Evolutionary conservation across 2,888 invertebrate genomes (phyloP).

Genomic region (Congeria kusceri): DNA sequence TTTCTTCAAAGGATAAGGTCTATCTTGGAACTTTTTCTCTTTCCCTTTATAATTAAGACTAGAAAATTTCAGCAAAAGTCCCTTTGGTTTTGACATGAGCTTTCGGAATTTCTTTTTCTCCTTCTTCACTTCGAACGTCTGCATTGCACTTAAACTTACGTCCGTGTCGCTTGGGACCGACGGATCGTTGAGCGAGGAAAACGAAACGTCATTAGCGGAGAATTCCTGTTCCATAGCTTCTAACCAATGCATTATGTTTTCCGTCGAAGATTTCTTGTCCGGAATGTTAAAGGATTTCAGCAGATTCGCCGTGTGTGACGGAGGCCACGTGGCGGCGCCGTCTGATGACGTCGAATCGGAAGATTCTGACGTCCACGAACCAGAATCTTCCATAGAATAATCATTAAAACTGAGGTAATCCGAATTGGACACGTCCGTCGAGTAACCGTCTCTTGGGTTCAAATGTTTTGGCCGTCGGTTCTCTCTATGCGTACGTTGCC

Average conservation of each 20-base stretch:
- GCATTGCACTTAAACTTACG: conserved; percentile 59
- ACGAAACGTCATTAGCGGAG: conserved; percentile 46
- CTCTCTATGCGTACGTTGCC: conserved; percentile 2
- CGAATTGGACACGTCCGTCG: conserved; percentile 67
- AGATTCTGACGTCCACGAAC: conserved; percentile 53
- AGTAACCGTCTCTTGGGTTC: conserved; percentile 50
- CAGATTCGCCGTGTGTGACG: conserved; percentile 61
- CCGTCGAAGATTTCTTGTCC: conserved; percentile 63
- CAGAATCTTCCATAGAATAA: conserved; percentile 55
- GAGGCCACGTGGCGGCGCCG: conserved; percentile 70
- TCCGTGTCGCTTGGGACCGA: conserved; percentile 55
- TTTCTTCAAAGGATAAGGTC: conserved; percentile 57
- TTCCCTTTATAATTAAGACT: conserved; percentile 64
- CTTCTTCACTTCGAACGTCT: conserved; percentile 58
- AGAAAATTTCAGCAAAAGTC: conserved; percentile 56
- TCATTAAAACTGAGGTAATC: conserved; percentile 64
- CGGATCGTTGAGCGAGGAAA: conserved; percentile 47
- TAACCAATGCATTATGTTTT: conserved; percentile 69
- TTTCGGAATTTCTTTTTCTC: conserved; percentile 51
- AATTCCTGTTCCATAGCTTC: conserved; percentile 53
- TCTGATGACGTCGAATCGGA: conserved; percentile 57
- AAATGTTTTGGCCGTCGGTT: conserved; percentile 19
- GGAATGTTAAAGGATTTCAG: conserved; percentile 65
- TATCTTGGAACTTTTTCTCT: conserved; percentile 45
- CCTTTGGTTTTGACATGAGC: conserved; percentile 61